Evolutionary conservation across 2,888 invertebrate species (phyloP).

Genomic region (Nysson spinosus): DNA sequence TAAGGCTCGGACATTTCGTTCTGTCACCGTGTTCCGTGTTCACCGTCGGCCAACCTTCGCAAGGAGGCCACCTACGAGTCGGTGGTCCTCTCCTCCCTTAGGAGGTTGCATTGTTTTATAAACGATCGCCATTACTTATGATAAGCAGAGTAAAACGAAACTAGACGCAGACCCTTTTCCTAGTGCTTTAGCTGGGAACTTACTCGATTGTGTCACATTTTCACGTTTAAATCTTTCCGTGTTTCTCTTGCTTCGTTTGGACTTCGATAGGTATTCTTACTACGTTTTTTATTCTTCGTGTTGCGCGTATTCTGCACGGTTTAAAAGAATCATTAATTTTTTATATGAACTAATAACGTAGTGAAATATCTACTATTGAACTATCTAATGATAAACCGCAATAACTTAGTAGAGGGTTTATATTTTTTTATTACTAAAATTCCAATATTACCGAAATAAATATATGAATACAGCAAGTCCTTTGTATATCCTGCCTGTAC

Average conservation of each 20-base stretch:
- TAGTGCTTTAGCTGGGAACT: conserved; percentile 18
- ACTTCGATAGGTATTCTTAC: neutral
- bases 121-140: conserved; percentile 69
- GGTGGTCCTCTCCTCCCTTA: conserved; percentile 55
- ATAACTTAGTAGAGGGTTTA: no score
- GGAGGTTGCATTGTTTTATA: conserved; percentile 66
- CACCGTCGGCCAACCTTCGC: conserved; percentile 58
- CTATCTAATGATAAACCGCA: no score
- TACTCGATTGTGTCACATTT: conserved; percentile 30
- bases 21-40: conserved; percentile 75
- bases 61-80: conserved; percentile 73
- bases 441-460: no score
- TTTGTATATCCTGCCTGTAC: no score
- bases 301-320: no score
- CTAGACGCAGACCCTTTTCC: conserved; percentile 57
- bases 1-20: conserved; percentile 76
- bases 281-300: neutral
- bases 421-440: no score
- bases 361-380: no score
- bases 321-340: no score
- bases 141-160: conserved; percentile 69
- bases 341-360: no score
- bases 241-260: neutral
- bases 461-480: no score
- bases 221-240: conserved; percentile 10